Percentiles rank a stretch among this genome's conserved stretches.
phyloP scores from a whole-genome alignment of 2,888 invertebrate species.

The Ferrisia virgata region DNA sequence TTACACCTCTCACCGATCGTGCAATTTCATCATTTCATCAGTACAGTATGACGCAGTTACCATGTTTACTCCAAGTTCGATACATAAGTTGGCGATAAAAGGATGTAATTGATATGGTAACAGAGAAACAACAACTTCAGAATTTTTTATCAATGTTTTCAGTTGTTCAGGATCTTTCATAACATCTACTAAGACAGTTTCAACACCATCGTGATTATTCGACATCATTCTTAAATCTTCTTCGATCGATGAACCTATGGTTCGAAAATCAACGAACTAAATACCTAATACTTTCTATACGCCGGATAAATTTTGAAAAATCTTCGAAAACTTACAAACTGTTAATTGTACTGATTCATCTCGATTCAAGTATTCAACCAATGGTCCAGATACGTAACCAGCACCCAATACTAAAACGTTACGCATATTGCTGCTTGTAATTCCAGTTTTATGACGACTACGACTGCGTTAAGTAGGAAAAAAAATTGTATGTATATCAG shows the following conservation, averaged over 20 bases:
- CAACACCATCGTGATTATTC: slow-evolving; percentile 70
- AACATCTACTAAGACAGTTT: slow-evolving; percentile 79
- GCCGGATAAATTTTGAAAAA: too few relatives aligned
- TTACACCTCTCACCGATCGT: slow-evolving; percentile 69
- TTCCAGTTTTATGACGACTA: slow-evolving; percentile 71
- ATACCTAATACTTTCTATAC: too few relatives aligned
- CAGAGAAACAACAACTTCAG: slow-evolving; percentile 79
- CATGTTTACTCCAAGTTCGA: slow-evolving; percentile 82
- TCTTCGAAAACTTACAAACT: slow-evolving; percentile 60
- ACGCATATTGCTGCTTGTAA: slow-evolving; percentile 58
- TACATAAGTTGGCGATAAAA: slow-evolving; percentile 79
- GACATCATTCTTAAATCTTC: slow-evolving; percentile 69
- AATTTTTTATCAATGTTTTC: slow-evolving; percentile 67
- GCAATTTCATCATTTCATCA: slow-evolving; percentile 74
- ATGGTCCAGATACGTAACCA: slow-evolving; percentile 89
- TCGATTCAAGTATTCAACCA: slow-evolving; percentile 88
- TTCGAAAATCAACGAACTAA: too few relatives aligned
- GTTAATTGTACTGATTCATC: slow-evolving; percentile 78
- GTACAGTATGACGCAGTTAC: slow-evolving; percentile 95
- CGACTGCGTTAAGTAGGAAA: slow-evolving; percentile 55
- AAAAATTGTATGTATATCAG: background rate
- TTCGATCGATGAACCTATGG: slow-evolving; percentile 78
- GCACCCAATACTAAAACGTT: slow-evolving; percentile 90
- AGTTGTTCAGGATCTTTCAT: slow-evolving; percentile 64
- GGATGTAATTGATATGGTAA: slow-evolving; percentile 89